Evolutionary conservation across 1,140 invertebrate species (phyloP).

Genomic region (Aphelenchoides fujianensis): DNA sequence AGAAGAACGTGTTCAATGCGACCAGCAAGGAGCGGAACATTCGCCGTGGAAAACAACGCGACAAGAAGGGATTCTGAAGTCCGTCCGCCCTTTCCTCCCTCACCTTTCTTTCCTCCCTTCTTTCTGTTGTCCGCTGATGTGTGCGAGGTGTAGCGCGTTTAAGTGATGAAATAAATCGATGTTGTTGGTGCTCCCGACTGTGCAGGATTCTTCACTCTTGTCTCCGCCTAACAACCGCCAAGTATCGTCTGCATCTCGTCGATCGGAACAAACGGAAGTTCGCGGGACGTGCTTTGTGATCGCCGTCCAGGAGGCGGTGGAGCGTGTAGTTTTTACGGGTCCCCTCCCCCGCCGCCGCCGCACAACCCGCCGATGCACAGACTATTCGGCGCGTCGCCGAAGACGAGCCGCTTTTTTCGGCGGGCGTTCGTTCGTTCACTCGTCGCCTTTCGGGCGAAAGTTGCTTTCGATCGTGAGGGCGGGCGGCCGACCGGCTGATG

Average conservation of each 20-base stretch:
- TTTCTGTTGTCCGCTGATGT: not conserved
- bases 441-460: not conserved
- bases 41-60: slow-evolving; percentile 21
- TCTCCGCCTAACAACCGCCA: too few relatives aligned
- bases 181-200: too few relatives aligned
- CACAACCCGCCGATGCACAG: not conserved
- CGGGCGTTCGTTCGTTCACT: too few relatives aligned
- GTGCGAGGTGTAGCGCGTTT: too few relatives aligned
- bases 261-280: too few relatives aligned
- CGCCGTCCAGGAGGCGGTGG: not conserved
- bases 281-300: not conserved
- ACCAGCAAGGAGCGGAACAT: slow-evolving; percentile 20
- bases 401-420: not conserved
- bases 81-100: not conserved
- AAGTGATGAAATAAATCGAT: too few relatives aligned
- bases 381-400: not conserved
- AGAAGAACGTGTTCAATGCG: slow-evolving; percentile 20
- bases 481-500: not conserved
- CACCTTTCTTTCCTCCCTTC: too few relatives aligned
- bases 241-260: too few relatives aligned
- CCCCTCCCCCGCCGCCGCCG: too few relatives aligned
- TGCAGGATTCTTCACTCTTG: too few relatives aligned
- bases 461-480: not conserved
- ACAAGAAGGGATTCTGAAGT: slow-evolving; percentile 25
- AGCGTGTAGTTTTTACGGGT: not conserved